Base-by-base conservation (phyloP, 2,888 invertebrate species). In the Agrochola circellaris region DNA sequence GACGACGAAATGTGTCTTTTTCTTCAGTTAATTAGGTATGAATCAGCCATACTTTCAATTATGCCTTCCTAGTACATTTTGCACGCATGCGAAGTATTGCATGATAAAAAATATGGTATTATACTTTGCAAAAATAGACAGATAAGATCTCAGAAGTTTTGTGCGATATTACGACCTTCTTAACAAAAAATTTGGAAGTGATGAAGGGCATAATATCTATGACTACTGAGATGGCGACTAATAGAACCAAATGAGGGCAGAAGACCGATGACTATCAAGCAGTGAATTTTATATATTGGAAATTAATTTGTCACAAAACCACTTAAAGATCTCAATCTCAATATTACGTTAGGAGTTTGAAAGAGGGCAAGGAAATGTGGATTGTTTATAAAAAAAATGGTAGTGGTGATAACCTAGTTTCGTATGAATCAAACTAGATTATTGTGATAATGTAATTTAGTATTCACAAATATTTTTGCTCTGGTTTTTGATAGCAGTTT, bases 371-470 rank as follows among this genome's bases (percentile, higher is more conserved):
- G 26, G 17, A 72, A 66, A 65, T 45, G 5, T 15, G 1, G 9
- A 26, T 11, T 54, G n/a, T 8, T 60, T 48, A 34, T 30, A 61
- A 64, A 30, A 17, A 15, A 9, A 4, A 61, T 17, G 34, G 9
- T 34, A 30, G 13, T 13, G 51, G n/a, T 13, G 72, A 85, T 81
- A 85, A 81, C 75, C 81, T 66, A 81, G n/a, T 65, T 84, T 66
- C 30, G 17, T 45, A 66, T 26, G 30, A 79, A 80, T 51, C 30
- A 64, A 68, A 69, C 26, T 56, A 38, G 58, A 69, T 65, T 54
- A 54, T 66, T 48, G 15, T 56, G 54, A 68, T 72, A 56, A 30
- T 61, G 1, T 17, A 38, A 58, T 75, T 73, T 30, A 60, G n/a
- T 48, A 56, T 62, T 30, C 11, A 34, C 15, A 56, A 30, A n/a